phyloP scores from a whole-genome alignment of 2,888 invertebrate species.

The Hesperia comma region DNA sequence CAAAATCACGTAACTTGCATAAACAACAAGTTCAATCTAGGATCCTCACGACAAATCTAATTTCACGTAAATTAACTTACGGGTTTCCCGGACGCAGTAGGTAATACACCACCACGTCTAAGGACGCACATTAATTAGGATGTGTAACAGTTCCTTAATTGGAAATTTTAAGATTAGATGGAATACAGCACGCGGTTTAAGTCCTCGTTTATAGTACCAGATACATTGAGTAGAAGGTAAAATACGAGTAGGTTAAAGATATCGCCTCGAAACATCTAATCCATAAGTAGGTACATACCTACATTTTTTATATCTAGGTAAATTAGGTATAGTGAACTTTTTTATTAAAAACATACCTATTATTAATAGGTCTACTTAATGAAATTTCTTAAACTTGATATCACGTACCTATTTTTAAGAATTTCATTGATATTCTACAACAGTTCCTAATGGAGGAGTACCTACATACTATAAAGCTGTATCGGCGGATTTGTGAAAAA shows the following conservation, averaged over 20 bases:
- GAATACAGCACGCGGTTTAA: slow-evolving; percentile 12
- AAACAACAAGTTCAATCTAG: not conserved
- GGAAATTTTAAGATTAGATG: slow-evolving; percentile 34
- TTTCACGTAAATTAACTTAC: slow-evolving; percentile 21
- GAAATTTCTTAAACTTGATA: too few species aligned
- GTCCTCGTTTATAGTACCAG: not conserved
- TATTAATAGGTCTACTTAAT: too few species aligned
- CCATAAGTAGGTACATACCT: too few species aligned
- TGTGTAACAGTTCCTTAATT: slow-evolving; percentile 39
- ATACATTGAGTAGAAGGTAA: not conserved
- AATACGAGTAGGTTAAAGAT: not conserved
- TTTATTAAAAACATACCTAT: too few species aligned
- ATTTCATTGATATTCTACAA: too few species aligned
- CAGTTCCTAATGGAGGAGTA: too few species aligned
- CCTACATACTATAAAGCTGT: too few species aligned
- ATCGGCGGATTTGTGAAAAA: too few species aligned
- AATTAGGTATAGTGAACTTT: too few species aligned
- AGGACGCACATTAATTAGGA: slow-evolving; percentile 34
- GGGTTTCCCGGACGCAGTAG: slow-evolving; percentile 11
- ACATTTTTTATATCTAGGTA: too few species aligned
- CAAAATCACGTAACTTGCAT: not conserved
- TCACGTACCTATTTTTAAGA: too few species aligned
- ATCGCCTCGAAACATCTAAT: too few species aligned
- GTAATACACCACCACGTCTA: slow-evolving; percentile 17
- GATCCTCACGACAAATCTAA: slow-evolving; percentile 10